Evolutionary conservation across 30 jellyfish, hydroid and myxozoan genomes (phyloP).

Genomic region (Hydractinia echinata): DNA sequence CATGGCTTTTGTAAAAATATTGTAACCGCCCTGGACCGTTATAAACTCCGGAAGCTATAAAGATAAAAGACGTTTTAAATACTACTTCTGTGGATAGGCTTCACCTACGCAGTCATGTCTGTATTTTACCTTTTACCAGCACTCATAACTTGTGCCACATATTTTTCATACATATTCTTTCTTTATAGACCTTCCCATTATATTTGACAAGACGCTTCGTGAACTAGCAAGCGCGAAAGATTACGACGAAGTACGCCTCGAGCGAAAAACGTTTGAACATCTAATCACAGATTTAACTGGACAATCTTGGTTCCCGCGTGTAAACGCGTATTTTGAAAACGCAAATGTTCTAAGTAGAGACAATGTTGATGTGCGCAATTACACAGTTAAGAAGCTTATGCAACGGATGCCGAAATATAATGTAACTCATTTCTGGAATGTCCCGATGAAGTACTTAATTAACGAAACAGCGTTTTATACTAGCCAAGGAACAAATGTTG

Average conservation of each 20-base stretch:
- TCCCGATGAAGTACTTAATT: neutral
- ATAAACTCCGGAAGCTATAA: too few relatives aligned
- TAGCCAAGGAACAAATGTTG: slow-evolving; percentile 8
- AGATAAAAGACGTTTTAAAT: too few relatives aligned
- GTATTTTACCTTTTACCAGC: neutral
- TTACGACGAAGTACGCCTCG: neutral
- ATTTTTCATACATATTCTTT: neutral
- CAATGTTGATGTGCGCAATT: neutral
- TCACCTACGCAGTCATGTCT: neutral
- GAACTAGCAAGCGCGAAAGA: neutral
- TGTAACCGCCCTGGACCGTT: too few relatives aligned
- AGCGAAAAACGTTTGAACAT: neutral
- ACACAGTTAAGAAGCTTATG: neutral
- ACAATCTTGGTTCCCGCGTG: neutral
- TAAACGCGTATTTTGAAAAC: neutral
- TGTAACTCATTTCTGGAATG: slow-evolving; percentile 9
- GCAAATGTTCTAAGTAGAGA: neutral
- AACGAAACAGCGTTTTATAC: neutral
- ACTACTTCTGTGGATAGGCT: neutral
- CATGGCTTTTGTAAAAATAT: too few relatives aligned
- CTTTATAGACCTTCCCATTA: neutral
- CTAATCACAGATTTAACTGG: neutral
- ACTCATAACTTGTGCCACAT: neutral
- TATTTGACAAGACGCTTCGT: neutral
- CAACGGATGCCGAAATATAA: slow-evolving; percentile 7